Base-by-base conservation (phyloP, 2,888 invertebrate species). In the Physocephala rufipes region DNA sequence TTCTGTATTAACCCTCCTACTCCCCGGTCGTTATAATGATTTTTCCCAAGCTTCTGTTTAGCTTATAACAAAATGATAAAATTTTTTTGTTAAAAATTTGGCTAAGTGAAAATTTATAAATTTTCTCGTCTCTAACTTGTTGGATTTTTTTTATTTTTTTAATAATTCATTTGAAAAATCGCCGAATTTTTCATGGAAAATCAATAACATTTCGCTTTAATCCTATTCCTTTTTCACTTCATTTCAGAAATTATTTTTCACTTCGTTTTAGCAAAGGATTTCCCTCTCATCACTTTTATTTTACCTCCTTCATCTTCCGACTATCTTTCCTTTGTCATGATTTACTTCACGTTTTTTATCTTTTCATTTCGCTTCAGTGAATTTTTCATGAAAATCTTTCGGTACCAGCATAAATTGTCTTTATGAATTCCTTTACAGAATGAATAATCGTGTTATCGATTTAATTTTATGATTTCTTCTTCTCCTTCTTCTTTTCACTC, bases 401-500 rank as follows among this genome's bases (percentile, higher is more conserved):
- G 76, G 71, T 79, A 79, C 79, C 79, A 79, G 78, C 80, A 81
- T 81, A 81, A 82, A 80, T 79, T 81, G 78, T 67, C 72, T 71
- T 73, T 67, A 66, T 66, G 59, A 36, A 71, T 67, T 68, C 55
- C 72, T 72, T 15, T 2, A 15, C 28, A 36, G 5, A 36, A 36
- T 7, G 36, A 36, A 36, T 36, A 36, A 36, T 4, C 36, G 36
- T 36, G 36, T 36, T 36, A 36, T 36, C 36, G 9, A 36, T 36
- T 4, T 36, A 36, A 36, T 36, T 36, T 36, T 9, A 36, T 36
- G 36, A 36, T 36, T n/a, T 36, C 36, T 36, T 36, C 36, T 7
- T 36, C 36, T 9, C 9, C 36, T 36, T 36, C 36, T 36, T 36
- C 36, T 36, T 36, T 9, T 36, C 9, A 36, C 9, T 36, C 36